Percentiles rank a stretch among this genome's conserved stretches.
These are phyloP conservation scores for Drosophila borborema DNA, from an alignment of 2,888 invertebrate genomes.

Conservation along the genomic window DNA sequence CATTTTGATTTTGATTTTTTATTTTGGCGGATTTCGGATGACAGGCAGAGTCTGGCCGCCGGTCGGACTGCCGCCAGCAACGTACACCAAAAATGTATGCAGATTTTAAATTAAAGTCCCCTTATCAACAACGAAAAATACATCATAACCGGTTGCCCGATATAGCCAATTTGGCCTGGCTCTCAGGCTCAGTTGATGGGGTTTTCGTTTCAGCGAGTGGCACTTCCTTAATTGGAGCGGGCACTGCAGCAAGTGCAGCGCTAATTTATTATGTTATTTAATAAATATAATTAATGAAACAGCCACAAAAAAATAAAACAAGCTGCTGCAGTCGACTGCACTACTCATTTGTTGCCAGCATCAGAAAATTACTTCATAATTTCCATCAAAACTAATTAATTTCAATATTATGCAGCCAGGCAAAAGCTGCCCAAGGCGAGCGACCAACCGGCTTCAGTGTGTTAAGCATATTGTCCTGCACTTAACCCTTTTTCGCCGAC, in stretches of 20 bases:
- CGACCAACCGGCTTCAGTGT: conserved; percentile 34
- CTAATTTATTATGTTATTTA: conserved; percentile 77
- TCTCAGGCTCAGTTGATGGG: conserved; percentile 58
- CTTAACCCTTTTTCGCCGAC: conserved; percentile 53
- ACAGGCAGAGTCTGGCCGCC: conserved; percentile 30
- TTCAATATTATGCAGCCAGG: conserved; percentile 70
- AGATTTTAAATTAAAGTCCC: conserved; percentile 76
- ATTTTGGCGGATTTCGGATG: conserved; percentile 52
- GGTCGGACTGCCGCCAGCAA: conserved; percentile 41
- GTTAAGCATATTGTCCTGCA: conserved; percentile 60
- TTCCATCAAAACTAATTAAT: conserved; percentile 77
- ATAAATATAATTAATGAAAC: conserved; percentile 73
- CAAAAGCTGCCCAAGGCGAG: conserved; percentile 41
- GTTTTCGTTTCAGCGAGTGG: conserved; percentile 51
- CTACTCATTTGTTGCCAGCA: conserved; percentile 54
- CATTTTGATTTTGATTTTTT: conserved; percentile 58
- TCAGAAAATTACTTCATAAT: conserved; percentile 77
- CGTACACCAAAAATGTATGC: conserved; percentile 72
- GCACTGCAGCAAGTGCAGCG: conserved; percentile 72
- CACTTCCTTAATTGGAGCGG: conserved; percentile 76
- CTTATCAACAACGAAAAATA: conserved; percentile 63
- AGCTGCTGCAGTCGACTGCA: conserved; percentile 5
- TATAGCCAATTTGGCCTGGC: conserved; percentile 70
- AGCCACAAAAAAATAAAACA: conserved; percentile 13
- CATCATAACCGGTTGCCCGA: conserved; percentile 62